A percentile compares a stretch with the other conserved stretches of the same genome.
Evolutionary conservation across 2,113 vertebrate species (phyloP).

Genomic region (Craseonycteris thonglongyai): DNA sequence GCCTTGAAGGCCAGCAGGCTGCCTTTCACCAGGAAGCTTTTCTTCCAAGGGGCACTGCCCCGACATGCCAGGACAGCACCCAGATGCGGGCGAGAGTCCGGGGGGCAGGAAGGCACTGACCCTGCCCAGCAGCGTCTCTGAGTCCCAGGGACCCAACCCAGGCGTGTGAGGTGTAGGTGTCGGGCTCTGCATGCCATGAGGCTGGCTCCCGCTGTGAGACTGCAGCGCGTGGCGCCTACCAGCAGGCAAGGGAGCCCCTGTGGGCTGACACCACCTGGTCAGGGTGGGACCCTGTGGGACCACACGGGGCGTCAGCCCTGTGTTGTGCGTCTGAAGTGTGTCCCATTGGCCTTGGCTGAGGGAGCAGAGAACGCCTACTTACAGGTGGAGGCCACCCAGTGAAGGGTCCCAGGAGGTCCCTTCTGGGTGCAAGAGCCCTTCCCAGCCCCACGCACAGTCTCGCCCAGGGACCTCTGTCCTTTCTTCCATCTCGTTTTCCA

Average conservation of each 20-base stretch:
- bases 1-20: accelerated
- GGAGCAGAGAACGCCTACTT: neutral
- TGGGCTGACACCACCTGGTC: neutral
- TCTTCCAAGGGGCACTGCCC: neutral
- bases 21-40: neutral
- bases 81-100: neutral
- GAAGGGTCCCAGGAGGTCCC: too few species aligned
- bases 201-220: neutral
- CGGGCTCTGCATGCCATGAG: neutral
- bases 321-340: neutral
- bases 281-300: neutral
- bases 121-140: neutral
- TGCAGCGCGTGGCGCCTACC: accelerated
- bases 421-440: neutral
- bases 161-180: accelerated
- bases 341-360: neutral
- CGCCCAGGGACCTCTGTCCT: neutral
- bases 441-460: neutral
- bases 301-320: accelerated
- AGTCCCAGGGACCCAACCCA: neutral
- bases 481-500: accelerated
- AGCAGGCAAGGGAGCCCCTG: neutral
- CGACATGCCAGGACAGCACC: neutral
- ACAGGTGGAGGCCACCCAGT: neutral
- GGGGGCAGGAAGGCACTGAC: accelerated